Conservation (phyloP, 92 coral and sea anemone species). For the Epizoanthus stellaris region DNA sequence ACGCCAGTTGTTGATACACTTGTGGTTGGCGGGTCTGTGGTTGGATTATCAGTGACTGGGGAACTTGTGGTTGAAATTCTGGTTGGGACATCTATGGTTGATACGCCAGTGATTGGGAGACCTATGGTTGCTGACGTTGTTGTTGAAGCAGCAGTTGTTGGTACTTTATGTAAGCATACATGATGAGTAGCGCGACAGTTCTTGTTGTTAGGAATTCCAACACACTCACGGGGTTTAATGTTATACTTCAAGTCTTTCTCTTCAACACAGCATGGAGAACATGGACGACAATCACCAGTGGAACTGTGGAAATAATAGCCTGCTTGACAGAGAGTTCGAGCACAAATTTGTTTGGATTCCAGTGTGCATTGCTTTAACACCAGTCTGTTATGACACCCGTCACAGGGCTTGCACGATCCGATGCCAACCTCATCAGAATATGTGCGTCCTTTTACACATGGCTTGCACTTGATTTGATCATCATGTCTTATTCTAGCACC, state of each 20-base stretch:
- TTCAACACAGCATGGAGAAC: conserved; percentile 9
- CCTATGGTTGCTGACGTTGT: too few species aligned
- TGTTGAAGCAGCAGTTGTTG: not conserved
- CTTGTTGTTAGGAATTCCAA: not conserved
- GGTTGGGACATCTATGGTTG: too few species aligned
- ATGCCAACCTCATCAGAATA: conserved; percentile 1
- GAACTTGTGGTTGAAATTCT: too few species aligned
- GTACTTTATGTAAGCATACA: not conserved
- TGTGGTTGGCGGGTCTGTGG: too few species aligned
- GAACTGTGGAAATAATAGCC: not conserved
- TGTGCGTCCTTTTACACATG: not conserved
- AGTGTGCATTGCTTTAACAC: not conserved
- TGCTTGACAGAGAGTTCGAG: not conserved
- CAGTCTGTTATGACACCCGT: conserved; percentile 3
- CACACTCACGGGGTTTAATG: conserved; percentile 19
- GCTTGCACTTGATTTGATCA: not conserved
- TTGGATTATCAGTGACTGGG: too few species aligned
- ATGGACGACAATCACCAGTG: not conserved
- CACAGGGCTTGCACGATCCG: conserved; percentile 22
- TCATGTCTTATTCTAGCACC: not conserved
- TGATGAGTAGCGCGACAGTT: not conserved
- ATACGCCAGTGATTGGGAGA: too few species aligned
- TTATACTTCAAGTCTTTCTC: conserved; percentile 14
- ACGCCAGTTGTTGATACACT: too few species aligned
- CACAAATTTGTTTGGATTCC: conserved; percentile 1